Base-by-base conservation (phyloP, 2,888 invertebrate genomes). In the Artemia sinica region DNA sequence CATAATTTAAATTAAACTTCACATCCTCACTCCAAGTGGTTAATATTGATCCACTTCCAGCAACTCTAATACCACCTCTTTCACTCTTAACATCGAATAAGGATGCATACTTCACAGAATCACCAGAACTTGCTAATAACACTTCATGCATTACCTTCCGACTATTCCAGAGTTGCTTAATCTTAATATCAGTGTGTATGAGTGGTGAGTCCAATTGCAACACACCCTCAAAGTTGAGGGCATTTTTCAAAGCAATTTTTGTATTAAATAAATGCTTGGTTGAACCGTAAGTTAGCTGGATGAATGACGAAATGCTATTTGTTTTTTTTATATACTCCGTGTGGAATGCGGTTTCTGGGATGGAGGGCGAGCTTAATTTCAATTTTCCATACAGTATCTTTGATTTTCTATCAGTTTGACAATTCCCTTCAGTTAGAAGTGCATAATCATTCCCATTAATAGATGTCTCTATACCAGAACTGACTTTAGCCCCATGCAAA, bases 361-460 rank as follows among this genome's bases (percentile, higher is more conserved):
- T n/a, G 1, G 28, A n/a, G 28, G 63, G 63, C 11, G 63, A 18
- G 63, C 28, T 58, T 11, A 58, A 28, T 28, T 58, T 58, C 63
- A 58, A n/a, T n/a, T 58, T 58, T n/a, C 14, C 63, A 10, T 58
- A 58, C 14, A 58, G 9, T 28, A 58, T 58, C 10, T 28, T n/a
- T n/a, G 63, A 58, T 28, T 58, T 58, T n/a, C 63, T 49, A 11
- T 67, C 5, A 6, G 51, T 65, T 28, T 65, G 67, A 12, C 50
- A 65, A 48, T 58, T 65, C 13, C 69, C 67, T 12, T 18, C 14
- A 11, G 70, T 51, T 48, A 58, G 49, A 6, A 63, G 51, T 11
- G n/a, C 13, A 12, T 67, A 50, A n/a, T 50, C 67, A 10, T 71
- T 66, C 4, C 50, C 50, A 68, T 72, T 72, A 71, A 70, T 70